phyloP scores from a whole-genome alignment of 2,797 vertebrate species.

The Chaetophractus vellerosus region DNA sequence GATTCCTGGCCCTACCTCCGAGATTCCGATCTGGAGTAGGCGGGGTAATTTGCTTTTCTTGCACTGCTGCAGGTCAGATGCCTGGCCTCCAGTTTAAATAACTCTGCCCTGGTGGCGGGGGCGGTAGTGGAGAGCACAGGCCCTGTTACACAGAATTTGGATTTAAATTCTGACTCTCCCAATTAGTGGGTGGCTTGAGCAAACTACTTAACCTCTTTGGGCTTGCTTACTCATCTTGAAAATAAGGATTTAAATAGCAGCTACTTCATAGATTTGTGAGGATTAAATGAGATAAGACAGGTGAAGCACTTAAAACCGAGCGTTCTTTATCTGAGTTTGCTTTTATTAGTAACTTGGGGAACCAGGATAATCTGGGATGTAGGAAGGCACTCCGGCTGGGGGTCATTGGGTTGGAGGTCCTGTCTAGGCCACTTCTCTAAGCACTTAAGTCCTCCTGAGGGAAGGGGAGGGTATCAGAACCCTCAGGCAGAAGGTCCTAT shows the following conservation, averaged over 20 bases:
- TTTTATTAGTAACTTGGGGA: constrained; percentile 60
- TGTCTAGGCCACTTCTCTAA: background rate
- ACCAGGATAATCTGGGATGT: background rate
- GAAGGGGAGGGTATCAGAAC: background rate
- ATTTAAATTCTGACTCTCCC: constrained; percentile 54
- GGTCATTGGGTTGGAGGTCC: background rate
- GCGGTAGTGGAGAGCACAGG: background rate
- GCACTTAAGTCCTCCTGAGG: background rate
- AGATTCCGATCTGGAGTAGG: background rate
- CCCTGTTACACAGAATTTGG: background rate
- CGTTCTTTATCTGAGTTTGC: constrained; percentile 72
- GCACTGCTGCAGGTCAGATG: background rate
- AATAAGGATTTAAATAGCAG: constrained; percentile 75
- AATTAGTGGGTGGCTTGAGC: constrained; percentile 39
- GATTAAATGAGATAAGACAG: constrained; percentile 74
- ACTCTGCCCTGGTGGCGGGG: background rate
- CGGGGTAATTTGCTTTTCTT: accelerated
- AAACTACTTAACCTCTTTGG: constrained; percentile 50
- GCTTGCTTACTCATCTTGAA: constrained; percentile 71
- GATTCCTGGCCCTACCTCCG: background rate
- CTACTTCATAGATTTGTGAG: constrained; percentile 38
- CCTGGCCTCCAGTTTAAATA: background rate
- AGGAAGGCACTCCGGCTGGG: background rate
- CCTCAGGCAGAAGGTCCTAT: background rate
- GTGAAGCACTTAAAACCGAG: constrained; percentile 53